A percentile compares a stretch with the other conserved stretches of the same genome.
Conservation (phyloP, 2,113 vertebrate species). For the Oncorhynchus keta region DNA sequence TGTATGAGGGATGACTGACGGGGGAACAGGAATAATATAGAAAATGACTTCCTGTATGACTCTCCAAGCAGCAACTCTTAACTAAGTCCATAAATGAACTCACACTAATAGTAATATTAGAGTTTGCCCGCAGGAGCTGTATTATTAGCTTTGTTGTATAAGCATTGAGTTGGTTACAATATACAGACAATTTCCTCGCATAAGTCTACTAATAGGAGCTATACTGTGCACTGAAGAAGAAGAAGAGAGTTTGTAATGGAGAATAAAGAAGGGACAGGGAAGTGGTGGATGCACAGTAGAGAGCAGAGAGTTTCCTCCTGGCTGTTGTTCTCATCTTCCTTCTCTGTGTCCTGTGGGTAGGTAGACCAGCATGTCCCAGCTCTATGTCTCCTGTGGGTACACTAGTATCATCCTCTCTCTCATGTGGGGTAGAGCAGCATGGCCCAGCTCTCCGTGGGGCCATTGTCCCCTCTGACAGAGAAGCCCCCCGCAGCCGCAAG, state of each 20-base stretch:
- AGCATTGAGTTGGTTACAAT: background rate
- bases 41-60: constrained; percentile 57
- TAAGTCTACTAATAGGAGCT: background rate
- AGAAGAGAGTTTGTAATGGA: background rate
- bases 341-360: constrained; percentile 1
- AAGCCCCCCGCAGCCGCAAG: constrained; percentile 48
- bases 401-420: background rate
- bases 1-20: constrained; percentile 56
- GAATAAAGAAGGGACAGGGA: background rate
- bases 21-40: constrained; percentile 56
- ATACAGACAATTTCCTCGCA: background rate
- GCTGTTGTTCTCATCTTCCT: background rate
- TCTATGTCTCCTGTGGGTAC: background rate
- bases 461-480: constrained; percentile 25
- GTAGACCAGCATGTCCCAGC: background rate
- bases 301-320: constrained; percentile 18
- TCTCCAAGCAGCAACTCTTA: constrained; percentile 37
- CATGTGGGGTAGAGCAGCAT: constrained; percentile 6
- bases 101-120: background rate
- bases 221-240: too few species aligned
- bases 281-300: constrained; percentile 21
- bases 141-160: background rate
- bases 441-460: constrained; percentile 26
- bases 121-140: constrained; percentile 16
- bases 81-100: constrained; percentile 37